phyloP scores from a whole-genome alignment of 2,888 invertebrate species.

The Ctena decussata region DNA sequence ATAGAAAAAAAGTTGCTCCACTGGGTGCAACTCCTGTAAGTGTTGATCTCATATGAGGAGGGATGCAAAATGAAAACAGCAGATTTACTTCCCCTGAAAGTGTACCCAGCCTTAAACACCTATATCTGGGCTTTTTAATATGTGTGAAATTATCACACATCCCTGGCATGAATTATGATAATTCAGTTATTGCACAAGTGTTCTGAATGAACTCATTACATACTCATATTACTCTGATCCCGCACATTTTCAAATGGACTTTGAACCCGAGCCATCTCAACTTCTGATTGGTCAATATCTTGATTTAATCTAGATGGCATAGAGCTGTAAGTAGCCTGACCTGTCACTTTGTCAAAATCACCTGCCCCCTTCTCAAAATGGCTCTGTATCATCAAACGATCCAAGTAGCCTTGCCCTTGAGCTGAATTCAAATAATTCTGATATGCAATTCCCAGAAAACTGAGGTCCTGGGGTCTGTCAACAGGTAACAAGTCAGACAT shows the following conservation, averaged over 20 bases:
- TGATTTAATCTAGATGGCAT: background rate
- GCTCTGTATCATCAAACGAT: background rate
- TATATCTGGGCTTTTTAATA: too few species aligned
- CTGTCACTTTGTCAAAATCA: background rate
- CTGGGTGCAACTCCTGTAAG: too few species aligned
- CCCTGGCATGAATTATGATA: too few species aligned
- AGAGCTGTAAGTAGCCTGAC: background rate
- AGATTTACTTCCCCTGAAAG: too few species aligned
- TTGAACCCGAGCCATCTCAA: background rate
- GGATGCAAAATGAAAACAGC: too few species aligned
- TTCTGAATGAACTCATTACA: background rate
- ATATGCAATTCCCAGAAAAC: background rate
- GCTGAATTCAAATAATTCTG: background rate
- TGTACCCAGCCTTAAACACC: too few species aligned
- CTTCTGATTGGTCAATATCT: background rate
- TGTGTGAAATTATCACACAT: too few species aligned
- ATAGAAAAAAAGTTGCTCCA: too few species aligned
- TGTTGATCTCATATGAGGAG: too few species aligned
- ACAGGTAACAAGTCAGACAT: background rate
- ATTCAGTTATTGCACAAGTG: too few species aligned
- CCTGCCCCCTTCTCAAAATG: background rate
- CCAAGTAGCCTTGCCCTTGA: background rate
- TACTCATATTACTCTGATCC: background rate
- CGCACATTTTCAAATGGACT: background rate
- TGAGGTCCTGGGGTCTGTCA: background rate